Evolutionary conservation across 35 echinoderm and acorn worm genomes (phyloP).

Genomic region (Chiridota heheva): DNA sequence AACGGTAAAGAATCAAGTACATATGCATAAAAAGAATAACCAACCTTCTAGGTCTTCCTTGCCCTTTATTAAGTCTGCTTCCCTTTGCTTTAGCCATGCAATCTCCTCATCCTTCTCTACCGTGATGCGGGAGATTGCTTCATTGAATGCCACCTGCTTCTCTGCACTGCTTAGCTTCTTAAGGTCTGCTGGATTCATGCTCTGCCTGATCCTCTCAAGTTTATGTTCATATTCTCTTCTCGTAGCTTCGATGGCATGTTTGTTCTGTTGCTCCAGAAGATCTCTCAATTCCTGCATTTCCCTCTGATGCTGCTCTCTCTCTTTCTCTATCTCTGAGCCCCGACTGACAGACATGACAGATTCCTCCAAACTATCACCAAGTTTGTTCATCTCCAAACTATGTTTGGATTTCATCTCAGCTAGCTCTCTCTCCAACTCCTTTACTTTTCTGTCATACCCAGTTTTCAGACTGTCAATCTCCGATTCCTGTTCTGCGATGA

Average conservation of each 20-base stretch:
- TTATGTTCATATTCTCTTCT: conserved; percentile 35
- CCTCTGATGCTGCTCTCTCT: neutral
- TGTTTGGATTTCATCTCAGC: conserved; percentile 40
- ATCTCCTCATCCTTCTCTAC: conserved; percentile 80
- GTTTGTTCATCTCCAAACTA: conserved; percentile 14
- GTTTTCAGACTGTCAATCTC: conserved; percentile 17
- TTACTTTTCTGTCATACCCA: neutral
- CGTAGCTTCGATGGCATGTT: conserved; percentile 17
- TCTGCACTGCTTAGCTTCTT: conserved; percentile 53
- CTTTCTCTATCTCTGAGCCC: conserved; percentile 17
- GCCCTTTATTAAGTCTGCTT: conserved; percentile 43
- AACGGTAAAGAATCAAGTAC: no score
- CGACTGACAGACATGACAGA: conserved; percentile 9
- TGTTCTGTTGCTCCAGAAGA: conserved; percentile 29
- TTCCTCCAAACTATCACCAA: conserved; percentile 33
- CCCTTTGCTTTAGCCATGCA: conserved; percentile 53
- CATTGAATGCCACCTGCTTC: conserved; percentile 87
- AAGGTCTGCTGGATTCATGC: conserved; percentile 40
- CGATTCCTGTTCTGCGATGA: conserved; percentile 24
- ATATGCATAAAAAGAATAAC: neutral
- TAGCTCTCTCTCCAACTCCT: conserved; percentile 9
- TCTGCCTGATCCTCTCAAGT: conserved; percentile 40
- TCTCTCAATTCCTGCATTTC: conserved; percentile 15
- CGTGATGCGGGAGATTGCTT: conserved; percentile 70
- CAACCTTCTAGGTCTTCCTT: conserved; percentile 67